Evolutionary conservation across 2,113 vertebrate genomes (phyloP), one percentile per base, ranked within the genome.

Genomic region (Aptenodytes patagonicus): DNA sequence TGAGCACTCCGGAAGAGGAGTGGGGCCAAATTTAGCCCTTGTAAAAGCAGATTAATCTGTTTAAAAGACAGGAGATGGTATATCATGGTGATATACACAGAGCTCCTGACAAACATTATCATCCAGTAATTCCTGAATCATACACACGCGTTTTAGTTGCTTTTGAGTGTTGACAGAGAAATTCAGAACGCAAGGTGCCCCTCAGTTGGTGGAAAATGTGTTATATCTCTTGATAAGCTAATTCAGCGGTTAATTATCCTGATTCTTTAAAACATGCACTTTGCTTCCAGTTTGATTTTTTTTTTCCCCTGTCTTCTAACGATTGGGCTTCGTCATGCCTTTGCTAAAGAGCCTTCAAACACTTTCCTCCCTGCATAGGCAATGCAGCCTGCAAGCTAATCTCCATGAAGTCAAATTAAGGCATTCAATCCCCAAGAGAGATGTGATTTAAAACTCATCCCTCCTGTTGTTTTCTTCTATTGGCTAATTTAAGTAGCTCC

Each of bases 321-420:
- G 38, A 94, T 14, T 89, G 46, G 94, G 60, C 31, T 96, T 97
- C 1, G 0, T 92, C 88, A 83, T 90, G 92, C 62, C 68, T 96
- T 89, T 96, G 72, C 94, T 97, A 93, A 97, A 95, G 86, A 96
- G 95, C 88, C 92, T 97, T 96, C 96, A 96, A 95, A 96, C 54
- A 68, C 29, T 95, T 93, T 92, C 47, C 42, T 94, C 71, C 76
- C 86, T 84, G 86, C 90, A 92, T 2, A 81, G 92, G 83, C 82
- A 93, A 92, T 90, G 86, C 90, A 94, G 92, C 90, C 83, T 89
- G 92, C 83, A 96, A 97, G 69, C 88, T 97, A 96, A 97, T 97
- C 97, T 97, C 95, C 96, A 92, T 96, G 92, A 96, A 97, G 96
- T 94, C 96, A 96, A 93, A 96, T 97, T 96, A 96, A 97, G 72